These are phyloP conservation scores for Setophaga petechia DNA, from an alignment of 2,113 vertebrate genomes.

Conservation along the genomic window DNA sequence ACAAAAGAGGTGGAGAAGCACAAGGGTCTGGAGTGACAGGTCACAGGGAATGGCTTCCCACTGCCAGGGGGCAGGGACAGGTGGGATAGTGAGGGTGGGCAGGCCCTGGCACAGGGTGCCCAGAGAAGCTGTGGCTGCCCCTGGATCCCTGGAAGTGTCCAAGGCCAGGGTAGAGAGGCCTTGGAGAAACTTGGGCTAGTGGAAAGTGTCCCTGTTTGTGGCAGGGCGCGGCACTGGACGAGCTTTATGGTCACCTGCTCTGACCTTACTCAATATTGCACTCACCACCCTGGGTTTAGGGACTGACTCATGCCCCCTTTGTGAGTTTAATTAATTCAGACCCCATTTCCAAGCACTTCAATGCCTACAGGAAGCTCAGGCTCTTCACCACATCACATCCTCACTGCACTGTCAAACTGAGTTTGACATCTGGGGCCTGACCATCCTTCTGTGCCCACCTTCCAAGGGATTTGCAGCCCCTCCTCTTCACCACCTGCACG, in stretches of 20 bases:
- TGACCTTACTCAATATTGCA: background rate
- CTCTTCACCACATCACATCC: background rate
- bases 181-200: background rate
- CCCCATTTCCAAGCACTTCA: background rate
- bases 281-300: background rate
- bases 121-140: background rate
- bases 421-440: background rate
- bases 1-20: background rate
- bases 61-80: background rate
- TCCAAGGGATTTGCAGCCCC: background rate
- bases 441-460: too few relatives aligned
- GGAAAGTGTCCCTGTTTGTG: too few relatives aligned
- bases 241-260: background rate
- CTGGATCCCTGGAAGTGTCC: background rate
- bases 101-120: background rate
- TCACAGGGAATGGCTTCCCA: background rate
- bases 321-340: background rate
- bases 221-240: background rate
- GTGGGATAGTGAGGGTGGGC: fast-evolving
- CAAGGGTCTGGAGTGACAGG: background rate
- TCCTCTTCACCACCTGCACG: background rate
- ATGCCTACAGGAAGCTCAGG: background rate
- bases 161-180: fast-evolving
- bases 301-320: background rate
- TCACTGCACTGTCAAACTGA: background rate